Base-by-base conservation (phyloP, 2,888 invertebrate species). In the Sericinus montela region DNA sequence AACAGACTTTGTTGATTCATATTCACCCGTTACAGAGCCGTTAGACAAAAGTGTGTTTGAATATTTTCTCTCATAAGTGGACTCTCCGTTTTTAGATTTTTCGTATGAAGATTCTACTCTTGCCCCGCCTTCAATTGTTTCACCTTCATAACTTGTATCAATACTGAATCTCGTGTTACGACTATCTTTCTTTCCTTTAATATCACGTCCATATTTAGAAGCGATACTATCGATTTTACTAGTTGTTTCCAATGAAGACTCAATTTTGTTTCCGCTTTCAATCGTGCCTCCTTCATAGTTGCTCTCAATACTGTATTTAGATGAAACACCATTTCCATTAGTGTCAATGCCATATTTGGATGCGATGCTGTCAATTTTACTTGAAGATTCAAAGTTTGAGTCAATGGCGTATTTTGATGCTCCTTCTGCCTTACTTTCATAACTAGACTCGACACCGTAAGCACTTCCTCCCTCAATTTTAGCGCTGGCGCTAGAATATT, bases 341-440 rank as follows among this genome's bases (percentile, higher is more conserved):
- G 75, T 69, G 23, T 82, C 79, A n/a, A 79, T 63, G 9, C 80
- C 80, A 48, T 80, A 81, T 47, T 80, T 81, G 3, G 80, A 75
- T 1, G 80, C 75, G 40, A 79, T 77, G 46, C 71, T 75, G 45
- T 77, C 74, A 32, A 75, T 63, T 55, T 79, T 80, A 56, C 76
- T 80, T 23, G 68, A 72, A 14, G 65, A 57, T 13, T 73, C 69
- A 23, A 65, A 65, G 9, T 60, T 53, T 4, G 46, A 51, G 23
- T 70, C 69, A 8, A 63, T 48, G 9, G 58, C 63, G 39, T 66
- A 65, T 29, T 67, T 66, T 9, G 65, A 63, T 13, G 67, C 62
- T 42, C 67, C 65, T 32, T 65, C 67, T 9, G 53, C 56, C 51
- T 68, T 69, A 39, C 51, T 65, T 37, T 71, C 69, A 39, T 63